These are phyloP conservation scores for Listronotus bonariensis DNA, from an alignment of 1,140 invertebrate species.

Conservation along the genomic window DNA sequence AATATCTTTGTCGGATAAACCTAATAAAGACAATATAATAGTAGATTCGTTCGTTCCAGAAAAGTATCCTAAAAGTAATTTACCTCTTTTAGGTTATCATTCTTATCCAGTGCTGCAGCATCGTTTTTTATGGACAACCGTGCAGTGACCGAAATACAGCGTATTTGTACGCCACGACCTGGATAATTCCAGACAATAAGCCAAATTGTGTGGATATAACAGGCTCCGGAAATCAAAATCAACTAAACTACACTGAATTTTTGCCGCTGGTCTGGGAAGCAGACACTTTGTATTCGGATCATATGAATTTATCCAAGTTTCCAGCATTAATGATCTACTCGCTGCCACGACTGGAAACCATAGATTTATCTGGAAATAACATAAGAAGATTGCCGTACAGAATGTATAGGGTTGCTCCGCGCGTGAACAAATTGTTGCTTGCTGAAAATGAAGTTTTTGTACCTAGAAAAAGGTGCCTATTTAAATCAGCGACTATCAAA, in stretches of 20 bases:
- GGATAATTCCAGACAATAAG: conserved; percentile 34
- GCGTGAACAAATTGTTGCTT: conserved; percentile 43
- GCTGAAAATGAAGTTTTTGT: conserved; percentile 41
- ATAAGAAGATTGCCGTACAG: conserved; percentile 37
- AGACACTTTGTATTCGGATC: conserved; percentile 46
- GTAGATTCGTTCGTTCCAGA: background rate
- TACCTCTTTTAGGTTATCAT: conserved; percentile 9
- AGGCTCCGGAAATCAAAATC: conserved; percentile 25
- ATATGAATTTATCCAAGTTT: conserved; percentile 42
- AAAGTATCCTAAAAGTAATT: background rate
- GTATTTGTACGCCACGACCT: conserved; percentile 28
- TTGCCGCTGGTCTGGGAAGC: conserved; percentile 27
- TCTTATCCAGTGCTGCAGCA: background rate
- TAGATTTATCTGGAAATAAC: conserved; percentile 45
- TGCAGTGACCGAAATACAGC: conserved; percentile 43
- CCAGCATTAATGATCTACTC: conserved; percentile 28
- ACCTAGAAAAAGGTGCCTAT: conserved; percentile 38
- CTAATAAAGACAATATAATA: too few relatives aligned
- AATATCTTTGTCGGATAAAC: too few relatives aligned
- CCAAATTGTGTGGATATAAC: conserved; percentile 47
- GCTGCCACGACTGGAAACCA: conserved; percentile 41
- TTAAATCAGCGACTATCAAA: conserved; percentile 40
- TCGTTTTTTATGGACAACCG: conserved; percentile 38
- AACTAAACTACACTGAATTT: conserved; percentile 22
- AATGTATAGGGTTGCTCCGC: conserved; percentile 30